phyloP scores from a whole-genome alignment of 2,113 vertebrate genomes.

The Climacteris rufus region DNA sequence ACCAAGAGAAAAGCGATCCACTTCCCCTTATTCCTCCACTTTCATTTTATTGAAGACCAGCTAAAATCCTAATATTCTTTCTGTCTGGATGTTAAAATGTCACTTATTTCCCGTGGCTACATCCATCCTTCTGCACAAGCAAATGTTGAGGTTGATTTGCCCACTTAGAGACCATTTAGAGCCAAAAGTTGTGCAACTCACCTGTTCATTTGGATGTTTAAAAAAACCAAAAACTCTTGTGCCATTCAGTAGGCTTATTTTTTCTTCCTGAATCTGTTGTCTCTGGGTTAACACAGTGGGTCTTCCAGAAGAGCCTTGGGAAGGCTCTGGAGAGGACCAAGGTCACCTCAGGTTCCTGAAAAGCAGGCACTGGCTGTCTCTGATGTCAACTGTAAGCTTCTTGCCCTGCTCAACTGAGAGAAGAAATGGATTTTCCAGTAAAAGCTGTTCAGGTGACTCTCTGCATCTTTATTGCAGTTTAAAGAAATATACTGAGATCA shows the following conservation, averaged over 20 bases:
- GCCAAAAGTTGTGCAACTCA: not conserved
- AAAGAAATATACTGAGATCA: not conserved
- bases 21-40: not conserved
- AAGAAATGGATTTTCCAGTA: not conserved
- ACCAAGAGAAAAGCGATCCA: not conserved
- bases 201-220: not conserved
- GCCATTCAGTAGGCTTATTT: not conserved
- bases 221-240: not conserved
- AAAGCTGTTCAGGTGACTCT: not conserved
- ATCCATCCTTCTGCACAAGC: not conserved
- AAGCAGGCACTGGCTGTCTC: not conserved
- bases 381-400: not conserved
- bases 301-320: not conserved
- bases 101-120: not conserved
- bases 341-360: not conserved
- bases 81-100: not conserved
- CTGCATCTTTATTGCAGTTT: not conserved
- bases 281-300: not conserved
- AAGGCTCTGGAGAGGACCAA: not conserved
- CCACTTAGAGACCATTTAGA: not conserved
- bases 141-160: not conserved
- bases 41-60: not conserved
- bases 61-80: not conserved
- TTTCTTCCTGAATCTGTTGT: not conserved
- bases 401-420: not conserved